phyloP scores from a whole-genome alignment of 2,113 vertebrate species.

The Plectropomus leopardus region DNA sequence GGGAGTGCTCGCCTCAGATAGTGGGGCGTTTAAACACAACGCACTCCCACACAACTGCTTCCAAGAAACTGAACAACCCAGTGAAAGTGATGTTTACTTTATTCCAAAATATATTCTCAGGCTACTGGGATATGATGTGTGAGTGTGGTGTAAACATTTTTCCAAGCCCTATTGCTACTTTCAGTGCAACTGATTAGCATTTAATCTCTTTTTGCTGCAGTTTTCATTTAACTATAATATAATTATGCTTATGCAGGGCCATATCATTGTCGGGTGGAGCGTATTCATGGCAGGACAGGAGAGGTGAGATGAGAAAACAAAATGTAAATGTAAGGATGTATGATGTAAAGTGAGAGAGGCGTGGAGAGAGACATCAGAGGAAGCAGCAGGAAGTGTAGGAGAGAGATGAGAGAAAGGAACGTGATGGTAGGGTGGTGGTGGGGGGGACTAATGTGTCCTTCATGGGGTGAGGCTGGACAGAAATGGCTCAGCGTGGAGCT shows the following conservation, averaged over 20 bases:
- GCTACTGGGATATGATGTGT: conserved; percentile 13
- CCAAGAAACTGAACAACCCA: conserved; percentile 58
- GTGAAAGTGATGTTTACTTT: conserved; percentile 63
- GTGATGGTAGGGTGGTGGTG: conserved; percentile 24
- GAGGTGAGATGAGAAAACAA: conserved; percentile 32
- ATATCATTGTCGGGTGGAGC: conserved; percentile 31
- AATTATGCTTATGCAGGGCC: conserved; percentile 35
- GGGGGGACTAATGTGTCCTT: conserved; percentile 79
- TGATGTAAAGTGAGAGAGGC: conserved; percentile 23
- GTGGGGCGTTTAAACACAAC: conserved; percentile 61
- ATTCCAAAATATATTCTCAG: conserved; percentile 45
- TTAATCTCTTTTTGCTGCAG: conserved; percentile 40
- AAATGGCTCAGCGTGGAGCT: conserved; percentile 76
- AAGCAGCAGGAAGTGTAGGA: conserved; percentile 46
- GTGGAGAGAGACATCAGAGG: conserved; percentile 13
- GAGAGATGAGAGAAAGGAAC: conserved; percentile 33
- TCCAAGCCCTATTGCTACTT: conserved; percentile 4
- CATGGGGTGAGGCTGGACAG: conserved; percentile 76
- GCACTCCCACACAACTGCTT: conserved; percentile 68
- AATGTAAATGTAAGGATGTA: conserved; percentile 43
- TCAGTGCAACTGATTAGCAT: conserved; percentile 34
- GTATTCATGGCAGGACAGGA: conserved; percentile 26
- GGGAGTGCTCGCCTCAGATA: conserved; percentile 53
- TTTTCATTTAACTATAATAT: conserved; percentile 46
- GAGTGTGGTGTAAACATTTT: conserved; percentile 19